These are phyloP conservation scores for Zaprionus davidi DNA, from an alignment of 1,140 invertebrate genomes.

Conservation along the genomic window DNA sequence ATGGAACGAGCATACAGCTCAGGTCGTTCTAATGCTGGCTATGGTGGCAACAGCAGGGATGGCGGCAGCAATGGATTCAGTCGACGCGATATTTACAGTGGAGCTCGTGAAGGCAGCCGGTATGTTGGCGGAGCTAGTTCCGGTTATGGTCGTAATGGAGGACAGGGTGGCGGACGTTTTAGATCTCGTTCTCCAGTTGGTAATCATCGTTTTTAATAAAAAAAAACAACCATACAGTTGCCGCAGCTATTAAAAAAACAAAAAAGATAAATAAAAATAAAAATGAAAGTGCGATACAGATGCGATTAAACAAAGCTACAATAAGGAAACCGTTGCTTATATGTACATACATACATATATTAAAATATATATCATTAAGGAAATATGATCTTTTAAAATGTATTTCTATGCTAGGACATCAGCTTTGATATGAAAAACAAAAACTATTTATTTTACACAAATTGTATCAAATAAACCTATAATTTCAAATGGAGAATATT, in stretches of 20 bases:
- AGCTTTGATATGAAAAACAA: conserved; percentile 24
- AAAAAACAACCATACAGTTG: conserved; percentile 23
- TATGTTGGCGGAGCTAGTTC: conserved; percentile 84
- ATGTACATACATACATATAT: conserved; percentile 52
- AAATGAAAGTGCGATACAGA: conserved; percentile 42
- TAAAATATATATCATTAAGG: conserved; percentile 40
- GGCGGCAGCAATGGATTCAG: conserved; percentile 79
- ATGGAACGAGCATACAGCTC: conserved; percentile 85
- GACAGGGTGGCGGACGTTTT: conserved; percentile 79
- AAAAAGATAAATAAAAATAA: conserved; percentile 50
- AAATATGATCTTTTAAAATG: conserved; percentile 32
- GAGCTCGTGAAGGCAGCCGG: conserved; percentile 81
- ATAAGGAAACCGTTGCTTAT: conserved; percentile 41
- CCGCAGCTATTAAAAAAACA: conserved; percentile 34
- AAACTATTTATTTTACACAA: conserved; percentile 51
- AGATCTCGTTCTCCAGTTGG: conserved; percentile 76
- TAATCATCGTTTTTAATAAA: conserved; percentile 75
- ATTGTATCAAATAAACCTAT: conserved; percentile 41
- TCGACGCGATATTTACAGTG: conserved; percentile 81
- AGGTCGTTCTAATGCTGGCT: conserved; percentile 83
- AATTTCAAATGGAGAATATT: conserved; percentile 39
- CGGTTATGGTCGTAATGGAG: conserved; percentile 81
- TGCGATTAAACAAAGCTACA: conserved; percentile 26
- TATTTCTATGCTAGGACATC: conserved; percentile 45
- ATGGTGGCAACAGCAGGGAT: conserved; percentile 66